Conservation (phyloP, 2,888 invertebrate species). For the Exocentrus adspersus region DNA sequence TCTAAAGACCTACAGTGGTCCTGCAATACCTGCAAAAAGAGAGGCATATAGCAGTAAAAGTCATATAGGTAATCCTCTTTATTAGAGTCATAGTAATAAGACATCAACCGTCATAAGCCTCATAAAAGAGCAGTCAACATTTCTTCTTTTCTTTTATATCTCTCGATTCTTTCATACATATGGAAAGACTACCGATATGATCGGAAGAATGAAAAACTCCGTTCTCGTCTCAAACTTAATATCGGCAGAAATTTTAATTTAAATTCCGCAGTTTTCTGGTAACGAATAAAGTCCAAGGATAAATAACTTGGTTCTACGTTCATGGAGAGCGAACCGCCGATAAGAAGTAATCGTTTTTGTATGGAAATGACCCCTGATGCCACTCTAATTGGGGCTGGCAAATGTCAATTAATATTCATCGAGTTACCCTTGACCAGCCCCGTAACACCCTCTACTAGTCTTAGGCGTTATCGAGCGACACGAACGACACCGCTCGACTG, state of each 20-base stretch:
- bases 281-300: slow-evolving; percentile 11
- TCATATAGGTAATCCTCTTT: too few species aligned
- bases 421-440: slow-evolving; percentile 26
- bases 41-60: too few species aligned
- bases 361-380: slow-evolving; percentile 58
- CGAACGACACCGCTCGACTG: slow-evolving; percentile 29
- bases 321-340: slow-evolving; percentile 49
- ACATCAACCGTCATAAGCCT: too few species aligned
- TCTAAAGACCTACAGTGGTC: too few species aligned
- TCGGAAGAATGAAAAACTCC: background rate
- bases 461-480: slow-evolving; percentile 20
- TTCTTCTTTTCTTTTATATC: too few species aligned
- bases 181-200: too few species aligned
- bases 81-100: too few species aligned
- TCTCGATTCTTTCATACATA: too few species aligned
- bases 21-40: too few species aligned
- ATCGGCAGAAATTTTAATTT: slow-evolving; percentile 16
- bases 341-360: slow-evolving; percentile 60
- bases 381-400: slow-evolving; percentile 59
- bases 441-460: slow-evolving; percentile 10
- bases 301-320: slow-evolving; percentile 16
- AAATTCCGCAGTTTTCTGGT: slow-evolving; percentile 23
- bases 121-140: too few species aligned
- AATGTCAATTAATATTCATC: slow-evolving; percentile 60
- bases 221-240: background rate